A percentile compares a stretch with the other conserved stretches of the same genome.
phyloP scores from a whole-genome alignment of 2,113 vertebrate genomes.

The Serinus canaria region DNA sequence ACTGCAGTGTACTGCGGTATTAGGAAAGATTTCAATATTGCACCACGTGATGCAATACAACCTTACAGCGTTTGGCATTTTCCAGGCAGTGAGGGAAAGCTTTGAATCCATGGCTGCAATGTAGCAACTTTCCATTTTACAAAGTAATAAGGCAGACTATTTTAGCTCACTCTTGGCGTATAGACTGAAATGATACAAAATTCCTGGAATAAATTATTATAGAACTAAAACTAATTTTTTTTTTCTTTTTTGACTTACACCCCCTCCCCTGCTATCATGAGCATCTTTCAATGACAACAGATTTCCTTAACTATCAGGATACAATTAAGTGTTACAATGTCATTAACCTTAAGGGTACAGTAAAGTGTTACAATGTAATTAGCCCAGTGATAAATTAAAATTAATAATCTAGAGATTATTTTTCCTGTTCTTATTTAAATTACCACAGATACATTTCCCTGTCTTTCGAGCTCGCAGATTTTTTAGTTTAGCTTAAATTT shows the following conservation, averaged over 20 bases:
- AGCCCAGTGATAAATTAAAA: not conserved
- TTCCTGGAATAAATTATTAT: not conserved
- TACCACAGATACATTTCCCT: not conserved
- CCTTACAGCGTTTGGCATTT: not conserved
- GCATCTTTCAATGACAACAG: not conserved
- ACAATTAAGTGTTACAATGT: not conserved
- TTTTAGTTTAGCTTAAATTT: not conserved
- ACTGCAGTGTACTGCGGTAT: conserved; percentile 69
- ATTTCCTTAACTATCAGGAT: not conserved
- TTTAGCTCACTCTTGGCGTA: not conserved
- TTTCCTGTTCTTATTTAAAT: not conserved
- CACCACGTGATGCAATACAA: not conserved
- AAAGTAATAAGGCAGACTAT: not conserved
- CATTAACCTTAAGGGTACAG: not conserved
- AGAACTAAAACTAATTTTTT: not conserved
- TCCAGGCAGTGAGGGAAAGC: not conserved
- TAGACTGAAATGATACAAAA: not conserved
- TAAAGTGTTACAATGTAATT: not conserved
- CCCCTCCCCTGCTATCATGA: rapidly evolving
- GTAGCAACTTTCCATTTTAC: not conserved
- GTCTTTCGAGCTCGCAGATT: not conserved
- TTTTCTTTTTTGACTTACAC: not conserved
- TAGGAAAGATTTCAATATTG: conserved; percentile 1
- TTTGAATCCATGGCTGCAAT: not conserved
- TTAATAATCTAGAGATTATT: not conserved